These are phyloP conservation scores for Standfussiana lucernea DNA, from an alignment of 2,888 invertebrate species.

Conservation along the genomic window DNA sequence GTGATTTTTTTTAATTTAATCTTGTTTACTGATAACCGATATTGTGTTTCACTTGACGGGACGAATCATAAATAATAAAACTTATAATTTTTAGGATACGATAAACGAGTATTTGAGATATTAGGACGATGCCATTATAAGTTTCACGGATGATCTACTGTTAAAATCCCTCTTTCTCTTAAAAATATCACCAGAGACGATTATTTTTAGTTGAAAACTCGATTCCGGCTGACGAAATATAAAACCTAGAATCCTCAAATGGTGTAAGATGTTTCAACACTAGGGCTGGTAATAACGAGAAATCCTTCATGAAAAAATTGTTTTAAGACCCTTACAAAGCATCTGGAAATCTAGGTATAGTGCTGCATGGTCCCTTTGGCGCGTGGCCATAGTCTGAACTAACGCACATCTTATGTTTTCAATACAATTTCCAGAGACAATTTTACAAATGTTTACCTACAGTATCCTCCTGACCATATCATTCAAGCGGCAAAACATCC, in stretches of 20 bases:
- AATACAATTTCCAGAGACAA: too few relatives aligned
- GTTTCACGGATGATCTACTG: not conserved
- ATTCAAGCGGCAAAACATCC: not conserved
- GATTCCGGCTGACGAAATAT: too few relatives aligned
- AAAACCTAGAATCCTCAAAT: not conserved
- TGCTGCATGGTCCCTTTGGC: too few relatives aligned
- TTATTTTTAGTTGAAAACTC: too few relatives aligned
- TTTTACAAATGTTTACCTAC: not conserved
- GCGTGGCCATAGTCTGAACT: too few relatives aligned
- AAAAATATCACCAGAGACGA: not conserved
- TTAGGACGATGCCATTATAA: not conserved
- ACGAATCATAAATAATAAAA: not conserved
- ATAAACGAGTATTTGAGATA: not conserved
- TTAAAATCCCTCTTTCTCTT: not conserved
- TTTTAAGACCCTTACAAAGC: not conserved
- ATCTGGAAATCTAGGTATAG: too few relatives aligned
- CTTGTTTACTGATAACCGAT: conserved; percentile 36
- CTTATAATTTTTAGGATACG: not conserved
- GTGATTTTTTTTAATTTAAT: conserved; percentile 40
- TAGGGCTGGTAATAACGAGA: not conserved
- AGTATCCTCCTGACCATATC: not conserved
- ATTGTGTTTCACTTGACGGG: not conserved
- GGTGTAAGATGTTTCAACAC: not conserved
- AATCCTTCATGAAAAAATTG: not conserved
- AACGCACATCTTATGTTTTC: too few relatives aligned